These are phyloP conservation scores for Ancistrus triradiatus DNA, from an alignment of 2,113 vertebrate species.

Conservation along the genomic window DNA sequence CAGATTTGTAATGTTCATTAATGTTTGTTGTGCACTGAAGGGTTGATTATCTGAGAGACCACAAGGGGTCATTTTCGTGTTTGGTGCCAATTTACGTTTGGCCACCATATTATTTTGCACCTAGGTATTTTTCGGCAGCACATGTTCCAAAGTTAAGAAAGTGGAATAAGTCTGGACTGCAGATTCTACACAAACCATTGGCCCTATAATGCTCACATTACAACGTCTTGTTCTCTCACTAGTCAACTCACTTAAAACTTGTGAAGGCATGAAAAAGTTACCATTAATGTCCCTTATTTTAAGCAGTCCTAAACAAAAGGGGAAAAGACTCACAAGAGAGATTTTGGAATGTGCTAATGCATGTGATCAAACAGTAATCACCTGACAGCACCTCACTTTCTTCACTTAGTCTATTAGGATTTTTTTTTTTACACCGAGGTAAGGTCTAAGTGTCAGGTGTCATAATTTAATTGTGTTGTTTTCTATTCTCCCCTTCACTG, in stretches of 20 bases:
- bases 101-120: neutral
- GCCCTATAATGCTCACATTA: constrained; percentile 7
- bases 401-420: constrained; percentile 71
- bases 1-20: constrained; percentile 37
- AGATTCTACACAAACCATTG: constrained; percentile 5
- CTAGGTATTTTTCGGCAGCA: neutral
- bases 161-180: neutral
- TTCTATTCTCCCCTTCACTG: constrained; percentile 68
- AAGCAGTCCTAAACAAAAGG: constrained; percentile 26
- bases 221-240: constrained; percentile 4
- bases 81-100: neutral
- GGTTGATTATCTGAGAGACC: constrained; percentile 8
- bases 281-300: constrained; percentile 46
- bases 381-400: constrained; percentile 69
- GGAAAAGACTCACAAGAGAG: constrained; percentile 40
- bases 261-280: constrained; percentile 40
- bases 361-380: constrained; percentile 69
- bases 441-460: constrained; percentile 75
- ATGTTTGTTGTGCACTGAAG: constrained; percentile 29
- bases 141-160: neutral
- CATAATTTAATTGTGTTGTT: constrained; percentile 80
- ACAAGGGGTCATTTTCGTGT: neutral
- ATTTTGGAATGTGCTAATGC: constrained; percentile 62
- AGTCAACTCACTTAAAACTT: constrained; percentile 44
- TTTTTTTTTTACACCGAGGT: constrained; percentile 63